These are phyloP conservation scores for Microchrysa polita DNA, from an alignment of 2,888 invertebrate genomes.

Conservation along the genomic window DNA sequence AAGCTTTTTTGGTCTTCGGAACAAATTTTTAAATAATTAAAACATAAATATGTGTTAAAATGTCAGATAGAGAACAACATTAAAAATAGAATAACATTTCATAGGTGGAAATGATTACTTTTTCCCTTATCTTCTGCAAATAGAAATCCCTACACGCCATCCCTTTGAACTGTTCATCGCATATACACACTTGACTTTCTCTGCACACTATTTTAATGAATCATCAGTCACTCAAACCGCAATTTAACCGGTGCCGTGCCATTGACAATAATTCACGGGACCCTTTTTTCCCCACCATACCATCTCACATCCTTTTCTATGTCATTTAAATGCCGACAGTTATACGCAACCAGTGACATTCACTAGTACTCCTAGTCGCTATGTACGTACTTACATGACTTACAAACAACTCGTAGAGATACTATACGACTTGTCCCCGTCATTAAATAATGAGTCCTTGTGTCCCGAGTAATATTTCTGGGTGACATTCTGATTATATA, in stretches of 20 bases:
- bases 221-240: not conserved
- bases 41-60: no score
- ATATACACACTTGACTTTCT: no score
- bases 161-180: no score
- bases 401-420: not conserved
- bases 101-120: no score
- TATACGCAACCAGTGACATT: slow-evolving; percentile 1
- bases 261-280: not conserved
- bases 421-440: not conserved
- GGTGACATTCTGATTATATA: slow-evolving; percentile 35
- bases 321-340: not conserved
- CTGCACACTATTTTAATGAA: not conserved
- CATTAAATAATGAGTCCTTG: slow-evolving; percentile 29
- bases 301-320: not conserved
- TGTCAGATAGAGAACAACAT: no score
- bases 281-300: not conserved
- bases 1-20: no score
- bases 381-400: no score
- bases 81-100: no score
- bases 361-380: not conserved
- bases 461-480: slow-evolving; percentile 28
- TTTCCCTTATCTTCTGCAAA: no score
- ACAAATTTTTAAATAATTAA: no score
- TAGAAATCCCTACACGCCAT: no score
- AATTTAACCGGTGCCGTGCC: not conserved